phyloP scores from a whole-genome alignment of 2,113 vertebrate genomes.

The Siniperca knerii region DNA sequence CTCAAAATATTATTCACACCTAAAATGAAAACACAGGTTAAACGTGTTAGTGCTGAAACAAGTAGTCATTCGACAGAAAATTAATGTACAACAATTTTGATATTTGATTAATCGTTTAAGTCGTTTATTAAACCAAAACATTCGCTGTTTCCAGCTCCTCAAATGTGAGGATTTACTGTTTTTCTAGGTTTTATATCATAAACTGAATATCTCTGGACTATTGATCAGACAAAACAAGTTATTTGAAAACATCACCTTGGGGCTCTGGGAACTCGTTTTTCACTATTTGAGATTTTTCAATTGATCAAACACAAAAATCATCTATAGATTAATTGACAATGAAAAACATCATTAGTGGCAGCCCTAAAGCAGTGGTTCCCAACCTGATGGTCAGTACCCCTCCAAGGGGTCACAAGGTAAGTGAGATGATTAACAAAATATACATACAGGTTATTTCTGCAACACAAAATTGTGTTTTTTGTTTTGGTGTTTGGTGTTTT shows the following conservation, averaged over 20 bases:
- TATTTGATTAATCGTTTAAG: neutral
- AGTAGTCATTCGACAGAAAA: neutral
- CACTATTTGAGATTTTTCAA: neutral
- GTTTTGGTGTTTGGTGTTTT: neutral
- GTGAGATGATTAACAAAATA: neutral
- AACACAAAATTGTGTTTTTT: neutral
- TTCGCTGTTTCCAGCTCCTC: neutral
- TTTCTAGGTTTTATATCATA: neutral
- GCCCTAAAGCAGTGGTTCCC: neutral
- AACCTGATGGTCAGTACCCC: neutral
- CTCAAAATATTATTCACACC: conserved; percentile 24
- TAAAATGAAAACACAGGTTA: conserved; percentile 54
- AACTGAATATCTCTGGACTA: neutral
- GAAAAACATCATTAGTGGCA: neutral
- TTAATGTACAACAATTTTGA: neutral
- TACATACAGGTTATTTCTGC: neutral
- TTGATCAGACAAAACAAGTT: neutral
- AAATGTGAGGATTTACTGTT: neutral
- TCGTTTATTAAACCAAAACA: neutral
- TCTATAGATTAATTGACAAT: neutral
- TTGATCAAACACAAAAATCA: neutral
- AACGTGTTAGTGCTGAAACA: conserved; percentile 38
- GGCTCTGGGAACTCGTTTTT: too few species aligned
- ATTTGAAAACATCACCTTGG: neutral
- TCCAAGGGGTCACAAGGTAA: neutral